A percentile compares a stretch with the other conserved stretches of the same genome.
Evolutionary conservation across 2,113 vertebrate species (phyloP).

Genomic region (Zosterops pallidus): DNA sequence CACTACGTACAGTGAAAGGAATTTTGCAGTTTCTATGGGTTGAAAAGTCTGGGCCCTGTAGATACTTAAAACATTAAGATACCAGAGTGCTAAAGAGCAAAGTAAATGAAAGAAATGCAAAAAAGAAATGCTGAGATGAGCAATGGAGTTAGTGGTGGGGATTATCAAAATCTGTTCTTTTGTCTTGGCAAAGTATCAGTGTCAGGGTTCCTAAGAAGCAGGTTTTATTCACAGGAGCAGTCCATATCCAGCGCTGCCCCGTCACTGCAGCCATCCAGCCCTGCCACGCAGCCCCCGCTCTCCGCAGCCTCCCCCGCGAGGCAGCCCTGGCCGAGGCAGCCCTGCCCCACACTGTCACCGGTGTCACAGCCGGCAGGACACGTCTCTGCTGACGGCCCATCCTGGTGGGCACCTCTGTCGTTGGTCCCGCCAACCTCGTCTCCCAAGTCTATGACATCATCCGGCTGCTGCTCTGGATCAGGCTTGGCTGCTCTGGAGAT

Average conservation of each 20-base stretch:
- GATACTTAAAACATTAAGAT: background rate
- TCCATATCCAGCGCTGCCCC: background rate
- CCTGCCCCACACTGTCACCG: background rate
- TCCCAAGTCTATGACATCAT: conserved; percentile 9
- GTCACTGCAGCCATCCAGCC: accelerated
- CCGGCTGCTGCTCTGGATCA: conserved; percentile 19
- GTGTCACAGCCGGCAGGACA: background rate
- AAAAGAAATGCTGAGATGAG: background rate
- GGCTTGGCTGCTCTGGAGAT: conserved; percentile 10
- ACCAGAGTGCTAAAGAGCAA: background rate
- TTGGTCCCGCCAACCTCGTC: background rate
- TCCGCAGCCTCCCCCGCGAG: background rate
- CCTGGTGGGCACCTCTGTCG: background rate
- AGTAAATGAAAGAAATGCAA: background rate
- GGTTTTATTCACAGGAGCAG: background rate
- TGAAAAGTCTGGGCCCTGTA: background rate
- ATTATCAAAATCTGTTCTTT: background rate
- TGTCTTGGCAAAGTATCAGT: background rate
- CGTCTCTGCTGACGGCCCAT: background rate
- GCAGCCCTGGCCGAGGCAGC: background rate
- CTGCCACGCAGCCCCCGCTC: accelerated
- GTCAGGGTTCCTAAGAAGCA: background rate
- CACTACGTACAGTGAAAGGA: background rate
- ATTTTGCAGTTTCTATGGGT: background rate
- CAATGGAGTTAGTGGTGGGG: background rate